These are phyloP conservation scores for Drosophila kohkoa DNA, from an alignment of 1,140 invertebrate genomes.

Conservation along the genomic window DNA sequence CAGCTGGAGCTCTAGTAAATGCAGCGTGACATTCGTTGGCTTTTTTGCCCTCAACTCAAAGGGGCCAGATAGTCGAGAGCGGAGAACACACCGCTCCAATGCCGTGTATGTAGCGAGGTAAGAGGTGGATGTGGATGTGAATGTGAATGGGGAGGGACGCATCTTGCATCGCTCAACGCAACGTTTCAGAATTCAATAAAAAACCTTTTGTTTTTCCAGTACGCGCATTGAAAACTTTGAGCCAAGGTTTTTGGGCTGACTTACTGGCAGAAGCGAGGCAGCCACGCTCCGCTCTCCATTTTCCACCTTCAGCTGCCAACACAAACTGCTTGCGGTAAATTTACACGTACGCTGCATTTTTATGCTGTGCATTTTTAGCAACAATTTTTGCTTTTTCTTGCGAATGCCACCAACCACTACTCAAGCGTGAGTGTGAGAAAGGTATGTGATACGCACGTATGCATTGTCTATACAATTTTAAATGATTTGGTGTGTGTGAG, in stretches of 20 bases:
- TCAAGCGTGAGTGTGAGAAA: background rate
- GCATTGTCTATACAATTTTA: constrained; percentile 68
- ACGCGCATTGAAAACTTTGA: constrained; percentile 77
- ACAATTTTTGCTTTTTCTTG: constrained; percentile 50
- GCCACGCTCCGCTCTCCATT: background rate
- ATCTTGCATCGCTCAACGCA: constrained; percentile 46
- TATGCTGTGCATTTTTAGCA: constrained; percentile 65
- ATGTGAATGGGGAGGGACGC: background rate
- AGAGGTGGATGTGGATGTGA: too few relatives aligned
- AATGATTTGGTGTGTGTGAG: constrained; percentile 61
- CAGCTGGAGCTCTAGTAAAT: constrained; percentile 53
- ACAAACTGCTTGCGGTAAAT: constrained; percentile 70
- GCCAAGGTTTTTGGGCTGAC: constrained; percentile 72
- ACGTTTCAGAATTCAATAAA: constrained; percentile 80
- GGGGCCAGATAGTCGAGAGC: background rate
- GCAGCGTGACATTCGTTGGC: constrained; percentile 77
- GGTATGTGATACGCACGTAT: constrained; percentile 42
- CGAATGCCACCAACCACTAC: constrained; percentile 11
- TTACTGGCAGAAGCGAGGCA: constrained; percentile 46
- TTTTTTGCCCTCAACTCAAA: constrained; percentile 40
- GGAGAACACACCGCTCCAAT: constrained; percentile 44
- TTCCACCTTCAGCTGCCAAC: background rate
- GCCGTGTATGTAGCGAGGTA: constrained; percentile 34
- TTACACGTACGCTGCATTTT: constrained; percentile 80
- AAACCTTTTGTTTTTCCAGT: constrained; percentile 76